Conservation (phyloP, 92 coral and sea anemone species). For the Montipora capitata region DNA sequence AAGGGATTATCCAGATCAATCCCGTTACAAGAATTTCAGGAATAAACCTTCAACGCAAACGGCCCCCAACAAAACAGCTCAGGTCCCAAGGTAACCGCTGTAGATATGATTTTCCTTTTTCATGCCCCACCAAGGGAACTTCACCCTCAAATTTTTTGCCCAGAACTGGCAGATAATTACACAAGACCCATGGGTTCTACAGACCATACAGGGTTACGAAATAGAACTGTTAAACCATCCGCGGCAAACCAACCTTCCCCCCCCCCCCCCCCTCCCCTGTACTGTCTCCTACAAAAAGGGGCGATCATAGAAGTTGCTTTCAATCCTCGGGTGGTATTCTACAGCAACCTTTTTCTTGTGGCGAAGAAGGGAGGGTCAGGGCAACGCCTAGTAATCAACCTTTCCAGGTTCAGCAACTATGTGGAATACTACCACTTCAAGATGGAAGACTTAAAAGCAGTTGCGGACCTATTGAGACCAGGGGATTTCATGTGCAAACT, state of each 20-base stretch:
- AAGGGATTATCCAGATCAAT: neutral
- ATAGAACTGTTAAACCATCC: too few relatives aligned
- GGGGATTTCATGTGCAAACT: slow-evolving; percentile 52
- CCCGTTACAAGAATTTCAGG: neutral
- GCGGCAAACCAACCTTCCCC: neutral
- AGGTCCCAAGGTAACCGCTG: too few relatives aligned
- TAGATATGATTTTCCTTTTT: too few relatives aligned
- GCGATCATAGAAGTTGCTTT: slow-evolving; percentile 25
- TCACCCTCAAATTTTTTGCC: too few relatives aligned
- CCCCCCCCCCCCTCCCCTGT: too few relatives aligned
- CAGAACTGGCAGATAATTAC: too few relatives aligned
- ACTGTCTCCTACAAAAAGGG: slow-evolving; percentile 14
- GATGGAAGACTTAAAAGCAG: slow-evolving; percentile 55
- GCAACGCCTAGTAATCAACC: slow-evolving; percentile 44
- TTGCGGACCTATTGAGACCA: slow-evolving; percentile 26
- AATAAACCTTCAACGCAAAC: slow-evolving; percentile 4
- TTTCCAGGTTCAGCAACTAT: neutral
- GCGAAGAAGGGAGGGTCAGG: slow-evolving; percentile 43
- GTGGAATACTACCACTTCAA: slow-evolving; percentile 38
- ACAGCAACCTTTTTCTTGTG: slow-evolving; percentile 35
- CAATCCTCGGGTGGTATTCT: neutral
- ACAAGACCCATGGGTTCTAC: too few relatives aligned
- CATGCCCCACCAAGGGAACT: too few relatives aligned
- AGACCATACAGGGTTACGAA: too few relatives aligned
- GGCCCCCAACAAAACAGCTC: neutral